These are phyloP conservation scores for Capricornis sumatraensis DNA, from an alignment of 2,113 vertebrate species.

Conservation along the genomic window DNA sequence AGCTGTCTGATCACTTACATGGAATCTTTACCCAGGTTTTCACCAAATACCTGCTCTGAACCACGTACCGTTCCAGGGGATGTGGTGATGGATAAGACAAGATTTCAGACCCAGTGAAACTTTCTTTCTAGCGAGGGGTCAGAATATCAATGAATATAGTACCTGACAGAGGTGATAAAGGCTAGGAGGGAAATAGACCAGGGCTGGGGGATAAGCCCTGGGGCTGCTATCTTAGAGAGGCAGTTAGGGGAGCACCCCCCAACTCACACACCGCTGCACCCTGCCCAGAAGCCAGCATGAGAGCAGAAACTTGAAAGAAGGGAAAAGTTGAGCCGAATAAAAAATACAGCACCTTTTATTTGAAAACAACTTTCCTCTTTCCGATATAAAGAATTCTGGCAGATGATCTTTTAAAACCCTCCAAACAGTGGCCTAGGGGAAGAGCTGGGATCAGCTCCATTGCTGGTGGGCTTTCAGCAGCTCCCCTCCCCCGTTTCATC, in stretches of 20 bases:
- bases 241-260: not conserved
- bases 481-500: not conserved
- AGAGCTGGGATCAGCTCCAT: not conserved
- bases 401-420: not conserved
- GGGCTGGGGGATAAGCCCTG: no score
- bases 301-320: not conserved
- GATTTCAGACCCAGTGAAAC: not conserved
- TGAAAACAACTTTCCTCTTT: not conserved
- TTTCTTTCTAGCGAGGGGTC: not conserved
- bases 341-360: not conserved
- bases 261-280: not conserved
- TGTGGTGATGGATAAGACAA: not conserved
- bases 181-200: not conserved
- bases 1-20: not conserved
- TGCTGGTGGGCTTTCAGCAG: not conserved
- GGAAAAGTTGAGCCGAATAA: not conserved
- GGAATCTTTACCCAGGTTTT: not conserved
- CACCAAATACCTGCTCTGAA: not conserved
- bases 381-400: not conserved
- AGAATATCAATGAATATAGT: not conserved
- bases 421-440: not conserved
- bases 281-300: not conserved
- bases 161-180: not conserved
- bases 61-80: not conserved
- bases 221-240: not conserved